These are phyloP conservation scores for Avahi laniger DNA, from an alignment of 2,797 vertebrate species.

Conservation along the genomic window DNA sequence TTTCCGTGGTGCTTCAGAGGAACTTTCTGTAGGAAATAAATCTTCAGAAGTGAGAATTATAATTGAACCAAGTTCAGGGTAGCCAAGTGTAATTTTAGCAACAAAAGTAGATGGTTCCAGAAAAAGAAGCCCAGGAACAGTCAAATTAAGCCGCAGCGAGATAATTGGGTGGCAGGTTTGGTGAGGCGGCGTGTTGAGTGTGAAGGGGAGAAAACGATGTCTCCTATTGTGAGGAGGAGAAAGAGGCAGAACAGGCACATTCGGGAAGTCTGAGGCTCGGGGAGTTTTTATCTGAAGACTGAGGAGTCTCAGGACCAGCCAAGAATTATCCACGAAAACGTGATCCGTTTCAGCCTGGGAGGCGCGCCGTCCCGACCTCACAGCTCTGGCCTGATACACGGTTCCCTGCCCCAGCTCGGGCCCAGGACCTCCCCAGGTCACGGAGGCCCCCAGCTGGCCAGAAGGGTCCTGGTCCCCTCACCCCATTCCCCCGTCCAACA, in stretches of 20 bases:
- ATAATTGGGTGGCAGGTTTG: background rate
- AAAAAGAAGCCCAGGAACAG: background rate
- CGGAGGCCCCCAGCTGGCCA: background rate
- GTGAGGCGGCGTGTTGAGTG: background rate
- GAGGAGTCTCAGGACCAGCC: background rate
- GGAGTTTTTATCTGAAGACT: background rate
- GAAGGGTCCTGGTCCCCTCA: rapidly evolving
- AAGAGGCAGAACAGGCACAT: rapidly evolving
- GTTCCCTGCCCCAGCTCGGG: background rate
- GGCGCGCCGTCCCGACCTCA: rapidly evolving
- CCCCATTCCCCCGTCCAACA: rapidly evolving
- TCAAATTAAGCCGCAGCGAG: background rate
- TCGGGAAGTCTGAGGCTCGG: background rate
- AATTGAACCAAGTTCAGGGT: conserved; percentile 45
- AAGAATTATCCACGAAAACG: rapidly evolving
- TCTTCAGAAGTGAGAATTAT: conserved; percentile 35
- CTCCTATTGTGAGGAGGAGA: rapidly evolving
- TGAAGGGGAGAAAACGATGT: background rate
- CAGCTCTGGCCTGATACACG: rapidly evolving
- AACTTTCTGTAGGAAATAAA: background rate
- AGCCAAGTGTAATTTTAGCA: conserved; percentile 61
- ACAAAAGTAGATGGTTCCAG: conserved; percentile 36
- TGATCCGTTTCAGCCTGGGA: rapidly evolving
- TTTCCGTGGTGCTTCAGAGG: background rate
- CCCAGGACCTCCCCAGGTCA: no score